Conservation (phyloP, 2,113 vertebrate species). For the Pseudolaguvia tuberculata region DNA sequence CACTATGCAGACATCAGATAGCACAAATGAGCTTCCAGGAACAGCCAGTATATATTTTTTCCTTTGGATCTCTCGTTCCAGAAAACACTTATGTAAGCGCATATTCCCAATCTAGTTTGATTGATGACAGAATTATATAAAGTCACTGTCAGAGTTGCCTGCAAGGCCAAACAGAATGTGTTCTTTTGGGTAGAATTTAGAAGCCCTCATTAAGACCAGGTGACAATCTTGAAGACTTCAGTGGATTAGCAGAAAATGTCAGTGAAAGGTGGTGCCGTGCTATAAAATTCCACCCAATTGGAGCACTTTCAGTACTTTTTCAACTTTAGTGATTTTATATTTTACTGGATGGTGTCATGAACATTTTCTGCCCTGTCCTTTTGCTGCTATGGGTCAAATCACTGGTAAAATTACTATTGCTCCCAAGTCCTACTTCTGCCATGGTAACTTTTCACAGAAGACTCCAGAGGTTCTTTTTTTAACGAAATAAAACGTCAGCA, state of each 20-base stretch:
- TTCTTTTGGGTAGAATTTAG: constrained; percentile 23
- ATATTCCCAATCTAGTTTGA: constrained; percentile 19
- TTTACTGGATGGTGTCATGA: not conserved
- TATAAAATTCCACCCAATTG: not conserved
- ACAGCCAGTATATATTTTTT: constrained; percentile 11
- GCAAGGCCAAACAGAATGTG: not conserved
- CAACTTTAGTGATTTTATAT: constrained; percentile 1
- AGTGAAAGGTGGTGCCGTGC: not conserved
- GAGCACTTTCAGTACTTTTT: constrained; percentile 10
- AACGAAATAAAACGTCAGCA: constrained; percentile 11
- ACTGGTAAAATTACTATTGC: not conserved
- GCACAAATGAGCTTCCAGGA: constrained; percentile 13
- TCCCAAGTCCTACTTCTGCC: not conserved
- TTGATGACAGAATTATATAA: constrained; percentile 24
- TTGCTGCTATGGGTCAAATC: constrained; percentile 5
- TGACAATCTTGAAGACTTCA: constrained; percentile 25
- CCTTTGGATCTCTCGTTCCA: not conserved
- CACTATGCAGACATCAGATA: constrained; percentile 30
- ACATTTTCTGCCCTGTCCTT: constrained; percentile 2
- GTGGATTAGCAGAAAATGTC: too few species aligned
- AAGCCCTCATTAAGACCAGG: constrained; percentile 25
- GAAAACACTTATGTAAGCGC: not conserved
- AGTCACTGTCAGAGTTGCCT: constrained; percentile 30
- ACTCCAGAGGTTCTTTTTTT: not conserved
- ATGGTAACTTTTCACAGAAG: not conserved